Evolutionary conservation across 2,888 invertebrate genomes (phyloP), one percentile per base, ranked within the genome.

Genomic region (Ferrisia virgata): DNA sequence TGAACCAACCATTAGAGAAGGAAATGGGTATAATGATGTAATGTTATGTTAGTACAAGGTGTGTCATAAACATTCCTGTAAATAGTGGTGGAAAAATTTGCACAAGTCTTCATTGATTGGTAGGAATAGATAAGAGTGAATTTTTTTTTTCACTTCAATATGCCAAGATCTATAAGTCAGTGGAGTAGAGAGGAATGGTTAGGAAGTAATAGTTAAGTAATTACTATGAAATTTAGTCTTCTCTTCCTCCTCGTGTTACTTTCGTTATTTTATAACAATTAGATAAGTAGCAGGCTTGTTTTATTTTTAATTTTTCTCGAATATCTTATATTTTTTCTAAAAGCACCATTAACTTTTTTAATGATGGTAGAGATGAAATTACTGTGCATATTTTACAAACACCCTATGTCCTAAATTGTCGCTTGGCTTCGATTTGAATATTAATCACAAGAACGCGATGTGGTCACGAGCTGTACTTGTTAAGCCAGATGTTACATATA

Each of bases 401-500:
- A 39, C 43, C 72, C 82, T 82, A 82, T 82, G 39, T 82, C 18
- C 39, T 82, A 72, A 82, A 82, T 72, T 82, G 82, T 72, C 82
- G 82, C 64, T 25, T 11, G 39, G 72, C 69, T 82, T 72, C 82
- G 82, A 82, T 82, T 82, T 82, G 82, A 82, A 82, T 82, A 82
- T 82, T 82, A 82, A 82, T 82, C 82, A 82, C 82, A 43, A 72
- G 64, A 69, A 72, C 40, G 82, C 43, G 76, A 31, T 69, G 82
- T 72, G 82, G 69, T 69, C 72, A 72, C 72, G 43, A 43, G 72
- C 69, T 28, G 72, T 82, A 82, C 82, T 82, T 82, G 82, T 82
- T 82, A 25, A 69, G 69, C 82, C 82, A 82, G 82, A 82, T 82
- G 82, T 82, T 82, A 72, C 82, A 82, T 72, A 72, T 72, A 69